Percentiles rank a stretch among this genome's conserved stretches.
Evolutionary conservation across 2,113 vertebrate species (phyloP).

Genomic region (Junco hyemalis): DNA sequence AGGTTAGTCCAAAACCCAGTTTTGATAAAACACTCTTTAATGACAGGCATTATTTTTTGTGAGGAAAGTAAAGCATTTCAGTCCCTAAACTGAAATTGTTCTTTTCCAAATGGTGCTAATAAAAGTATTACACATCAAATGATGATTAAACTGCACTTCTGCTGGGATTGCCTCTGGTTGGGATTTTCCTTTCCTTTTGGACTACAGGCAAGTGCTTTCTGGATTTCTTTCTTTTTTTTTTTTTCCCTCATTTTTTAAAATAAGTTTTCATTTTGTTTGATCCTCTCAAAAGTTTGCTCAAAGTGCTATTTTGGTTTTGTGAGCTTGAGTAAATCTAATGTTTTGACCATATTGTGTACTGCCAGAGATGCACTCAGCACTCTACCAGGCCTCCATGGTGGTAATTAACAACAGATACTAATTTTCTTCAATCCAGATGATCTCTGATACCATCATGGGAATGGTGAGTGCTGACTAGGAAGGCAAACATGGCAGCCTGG

Average conservation of each 20-base stretch:
- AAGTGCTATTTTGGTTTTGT: neutral
- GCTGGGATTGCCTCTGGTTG: neutral
- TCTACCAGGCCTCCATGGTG: neutral
- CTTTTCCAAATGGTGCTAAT: neutral
- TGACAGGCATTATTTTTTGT: neutral
- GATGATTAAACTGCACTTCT: neutral
- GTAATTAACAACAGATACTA: neutral
- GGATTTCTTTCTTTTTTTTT: neutral
- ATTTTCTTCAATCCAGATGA: neutral
- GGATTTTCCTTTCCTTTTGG: neutral
- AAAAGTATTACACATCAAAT: neutral
- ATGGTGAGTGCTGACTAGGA: neutral
- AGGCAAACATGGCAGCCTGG: neutral
- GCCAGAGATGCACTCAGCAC: neutral
- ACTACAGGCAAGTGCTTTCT: neutral
- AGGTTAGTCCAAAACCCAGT: neutral
- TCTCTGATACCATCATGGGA: neutral
- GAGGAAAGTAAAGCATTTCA: neutral
- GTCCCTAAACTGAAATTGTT: neutral
- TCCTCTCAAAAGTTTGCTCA: neutral
- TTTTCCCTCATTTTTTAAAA: neutral
- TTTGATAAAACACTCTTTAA: neutral
- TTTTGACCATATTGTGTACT: neutral
- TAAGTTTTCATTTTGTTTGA: neutral
- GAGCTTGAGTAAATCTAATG: neutral